Conservation (phyloP, 37 sponge, comb jelly and placozoan species). For the Axinella damicornis region DNA sequence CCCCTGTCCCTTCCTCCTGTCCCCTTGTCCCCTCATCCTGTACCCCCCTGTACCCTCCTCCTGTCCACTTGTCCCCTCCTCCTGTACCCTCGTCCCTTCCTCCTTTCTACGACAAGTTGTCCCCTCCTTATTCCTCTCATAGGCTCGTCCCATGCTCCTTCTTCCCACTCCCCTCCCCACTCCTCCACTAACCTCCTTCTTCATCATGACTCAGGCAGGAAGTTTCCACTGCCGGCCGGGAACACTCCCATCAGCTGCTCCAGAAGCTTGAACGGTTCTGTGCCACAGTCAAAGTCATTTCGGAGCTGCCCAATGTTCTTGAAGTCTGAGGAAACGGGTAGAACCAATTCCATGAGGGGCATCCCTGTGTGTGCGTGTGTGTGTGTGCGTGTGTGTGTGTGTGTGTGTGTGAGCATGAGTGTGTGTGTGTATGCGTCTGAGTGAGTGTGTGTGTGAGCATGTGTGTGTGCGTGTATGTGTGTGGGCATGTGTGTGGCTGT, state of each 20-base stretch:
- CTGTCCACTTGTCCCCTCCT: too few species aligned
- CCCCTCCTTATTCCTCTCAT: too few species aligned
- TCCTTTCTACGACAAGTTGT: too few species aligned
- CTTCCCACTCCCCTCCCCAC: too few species aligned
- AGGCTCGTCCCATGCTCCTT: not conserved
- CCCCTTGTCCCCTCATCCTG: too few species aligned
- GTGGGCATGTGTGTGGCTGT: too few species aligned
- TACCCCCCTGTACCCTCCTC: too few species aligned
- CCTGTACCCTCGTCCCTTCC: too few species aligned
- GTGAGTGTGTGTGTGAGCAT: not conserved
- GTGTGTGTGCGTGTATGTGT: too few species aligned
- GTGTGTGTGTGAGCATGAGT: too few species aligned
- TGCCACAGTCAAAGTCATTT: slow-evolving; percentile 73
- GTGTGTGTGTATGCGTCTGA: slow-evolving; percentile 14
- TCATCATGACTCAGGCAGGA: slow-evolving; percentile 94
- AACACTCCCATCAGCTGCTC: slow-evolving; percentile 99
- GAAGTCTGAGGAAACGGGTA: slow-evolving; percentile 99
- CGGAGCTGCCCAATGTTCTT: slow-evolving; percentile 67
- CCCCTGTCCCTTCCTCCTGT: too few species aligned
- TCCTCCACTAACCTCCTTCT: slow-evolving; percentile 54
- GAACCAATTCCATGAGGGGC: slow-evolving; percentile 99
- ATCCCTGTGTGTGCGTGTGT: slow-evolving; percentile 73
- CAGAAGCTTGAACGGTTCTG: slow-evolving; percentile 90
- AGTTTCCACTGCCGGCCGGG: slow-evolving; percentile 94
- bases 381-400: too few species aligned